Percentiles rank a stretch among this genome's conserved stretches.
Conservation (phyloP, 1,140 invertebrate genomes). For the Oppia nitens region DNA sequence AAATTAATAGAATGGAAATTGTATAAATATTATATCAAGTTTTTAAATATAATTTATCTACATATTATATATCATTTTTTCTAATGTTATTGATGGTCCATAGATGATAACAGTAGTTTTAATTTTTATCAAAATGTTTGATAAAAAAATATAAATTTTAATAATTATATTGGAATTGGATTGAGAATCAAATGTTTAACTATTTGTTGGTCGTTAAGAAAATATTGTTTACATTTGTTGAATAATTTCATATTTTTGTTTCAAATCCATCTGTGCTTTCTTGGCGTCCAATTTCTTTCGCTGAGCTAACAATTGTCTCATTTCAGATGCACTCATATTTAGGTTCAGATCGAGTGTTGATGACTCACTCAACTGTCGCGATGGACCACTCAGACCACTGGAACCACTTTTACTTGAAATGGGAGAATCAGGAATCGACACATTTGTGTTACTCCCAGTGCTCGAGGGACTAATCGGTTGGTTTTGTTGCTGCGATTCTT, state of each 20-base stretch:
- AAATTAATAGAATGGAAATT: too few relatives aligned
- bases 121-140: too few relatives aligned
- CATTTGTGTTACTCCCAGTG: not conserved
- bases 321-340: slow-evolving; percentile 68
- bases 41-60: too few relatives aligned
- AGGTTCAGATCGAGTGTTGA: slow-evolving; percentile 40
- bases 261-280: slow-evolving; percentile 67
- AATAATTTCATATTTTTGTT: slow-evolving; percentile 79
- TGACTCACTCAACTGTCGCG: not conserved
- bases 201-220: too few relatives aligned
- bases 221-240: slow-evolving; percentile 56
- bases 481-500: not conserved
- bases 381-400: slow-evolving; percentile 1
- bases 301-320: slow-evolving; percentile 60
- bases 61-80: too few relatives aligned
- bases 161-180: too few relatives aligned
- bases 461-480: not conserved
- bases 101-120: too few relatives aligned
- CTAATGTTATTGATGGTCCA: too few relatives aligned
- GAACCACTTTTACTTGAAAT: slow-evolving; percentile 18
- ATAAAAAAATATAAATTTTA: too few relatives aligned
- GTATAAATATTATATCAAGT: too few relatives aligned
- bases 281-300: slow-evolving; percentile 74
- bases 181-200: too few relatives aligned
- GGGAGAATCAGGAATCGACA: slow-evolving; percentile 10